Evolutionary conservation across 2,113 vertebrate genomes (phyloP), one percentile per base, ranked within the genome.

Genomic region (Notothenia rossii): DNA sequence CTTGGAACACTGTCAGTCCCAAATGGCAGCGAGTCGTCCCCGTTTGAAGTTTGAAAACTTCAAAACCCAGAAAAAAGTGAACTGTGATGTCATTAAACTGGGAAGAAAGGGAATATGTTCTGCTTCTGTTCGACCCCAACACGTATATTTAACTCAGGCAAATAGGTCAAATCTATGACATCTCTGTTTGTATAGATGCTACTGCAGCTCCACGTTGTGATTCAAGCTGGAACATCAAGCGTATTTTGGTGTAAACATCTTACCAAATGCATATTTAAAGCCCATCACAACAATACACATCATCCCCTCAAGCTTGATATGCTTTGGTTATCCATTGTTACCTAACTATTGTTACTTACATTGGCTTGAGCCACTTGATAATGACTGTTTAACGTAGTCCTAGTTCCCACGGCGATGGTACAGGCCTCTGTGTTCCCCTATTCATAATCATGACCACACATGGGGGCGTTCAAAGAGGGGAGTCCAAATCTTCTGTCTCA

Each of bases 321-420:
- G 75, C 77, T 81, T 72, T 73, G 75, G 54, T 74, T 83, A 62
- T 49, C 53, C 68, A 58, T 78, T 85, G 82, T 88, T 77, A 63
- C 83, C 86, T 84, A 87, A 91, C 86, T 86, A 70, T 87, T 85
- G 82, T 68, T 85, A 79, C 71, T 56, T 61, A 82, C 90, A 88
- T 88, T 49, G 82, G 86, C 65, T 71, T 83, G 84, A 88, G 75
- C 77, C 77, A 72, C 81, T 76, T 1, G 92, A 86, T 92, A 93
- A 94, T 92, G 82, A 91, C 85, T 92, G 84, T 92, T 93, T 93
- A 92, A 93, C 86, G 85, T 83, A 83, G 85, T 62, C 79, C 85
- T 81, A 79, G 88, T 94, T 94, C 93, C 91, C 94, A 93, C 90
- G 85, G 88, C 73, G 11, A 83, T 79, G 70, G 71, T 75, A 75